These are phyloP conservation scores for Amphiprion ocellaris DNA, from an alignment of 2,113 vertebrate genomes.

Conservation along the genomic window DNA sequence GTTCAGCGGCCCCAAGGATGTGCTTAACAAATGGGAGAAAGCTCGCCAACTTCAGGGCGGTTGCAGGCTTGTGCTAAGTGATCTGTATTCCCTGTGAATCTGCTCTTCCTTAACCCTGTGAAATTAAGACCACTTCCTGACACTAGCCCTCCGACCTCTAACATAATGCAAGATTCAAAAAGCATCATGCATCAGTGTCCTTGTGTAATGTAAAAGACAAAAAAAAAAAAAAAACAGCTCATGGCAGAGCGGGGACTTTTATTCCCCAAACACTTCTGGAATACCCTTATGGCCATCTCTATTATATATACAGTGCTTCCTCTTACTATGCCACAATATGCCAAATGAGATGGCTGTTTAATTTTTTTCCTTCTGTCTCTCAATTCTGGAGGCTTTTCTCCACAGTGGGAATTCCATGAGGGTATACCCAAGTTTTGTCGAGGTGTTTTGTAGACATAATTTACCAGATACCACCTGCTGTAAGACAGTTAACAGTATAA, in stretches of 20 bases:
- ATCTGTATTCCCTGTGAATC: conserved; percentile 99
- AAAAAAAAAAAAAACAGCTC: conserved; percentile 46
- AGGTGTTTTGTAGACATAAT: conserved; percentile 94
- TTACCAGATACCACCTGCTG: conserved; percentile 93
- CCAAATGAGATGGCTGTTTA: conserved; percentile 39
- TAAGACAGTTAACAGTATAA: conserved; percentile 94
- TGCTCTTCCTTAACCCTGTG: conserved; percentile 99
- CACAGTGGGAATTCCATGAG: conserved; percentile 58
- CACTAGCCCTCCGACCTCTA: conserved; percentile 92
- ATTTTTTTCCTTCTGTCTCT: conserved; percentile 25
- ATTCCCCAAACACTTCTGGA: conserved; percentile 12
- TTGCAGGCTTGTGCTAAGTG: conserved; percentile 97
- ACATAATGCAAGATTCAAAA: conserved; percentile 99
- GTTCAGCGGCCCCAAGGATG: conserved; percentile 91
- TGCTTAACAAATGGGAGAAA: conserved; percentile 96
- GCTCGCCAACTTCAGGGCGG: conserved; percentile 89
- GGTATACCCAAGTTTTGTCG: conserved; percentile 64
- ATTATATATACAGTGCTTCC: not conserved
- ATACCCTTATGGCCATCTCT: not conserved
- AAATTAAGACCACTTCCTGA: conserved; percentile 99
- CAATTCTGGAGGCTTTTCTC: conserved; percentile 45
- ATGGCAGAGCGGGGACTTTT: conserved; percentile 74
- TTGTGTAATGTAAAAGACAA: conserved; percentile 92
- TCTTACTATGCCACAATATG: conserved; percentile 27
- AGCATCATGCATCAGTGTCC: conserved; percentile 98